Conservation (phyloP, 92 coral and sea anemone species). For the Porites rus region DNA sequence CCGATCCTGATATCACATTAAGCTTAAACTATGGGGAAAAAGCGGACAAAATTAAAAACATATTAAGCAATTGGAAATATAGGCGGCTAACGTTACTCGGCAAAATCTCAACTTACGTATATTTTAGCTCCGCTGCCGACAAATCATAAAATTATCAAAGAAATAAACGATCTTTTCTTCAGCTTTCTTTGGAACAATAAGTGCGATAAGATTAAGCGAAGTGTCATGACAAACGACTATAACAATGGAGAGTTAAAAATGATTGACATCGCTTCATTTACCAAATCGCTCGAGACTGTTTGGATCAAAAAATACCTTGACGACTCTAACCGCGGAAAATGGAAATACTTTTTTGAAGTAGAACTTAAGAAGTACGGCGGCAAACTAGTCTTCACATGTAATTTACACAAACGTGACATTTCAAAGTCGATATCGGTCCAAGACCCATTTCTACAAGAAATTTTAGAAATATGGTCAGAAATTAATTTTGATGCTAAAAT, state of each 20-base stretch:
- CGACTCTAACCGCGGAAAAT: background rate
- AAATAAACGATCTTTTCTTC: too few species aligned
- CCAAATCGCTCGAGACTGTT: constrained; percentile 26
- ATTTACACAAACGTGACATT: too few species aligned
- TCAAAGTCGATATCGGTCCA: too few species aligned
- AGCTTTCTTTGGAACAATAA: too few species aligned
- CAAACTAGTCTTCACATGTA: too few species aligned
- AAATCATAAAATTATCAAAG: background rate
- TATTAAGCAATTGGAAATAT: background rate
- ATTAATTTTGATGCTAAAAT: too few species aligned
- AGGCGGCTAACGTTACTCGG: constrained; percentile 19
- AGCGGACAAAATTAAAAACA: too few species aligned
- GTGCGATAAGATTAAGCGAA: background rate
- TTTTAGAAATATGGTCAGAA: too few species aligned
- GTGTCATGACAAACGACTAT: background rate
- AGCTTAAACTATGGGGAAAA: background rate
- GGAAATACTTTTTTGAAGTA: too few species aligned
- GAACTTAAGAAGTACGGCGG: constrained; percentile 8
- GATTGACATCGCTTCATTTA: too few species aligned
- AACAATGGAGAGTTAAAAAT: background rate
- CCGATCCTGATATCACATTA: background rate
- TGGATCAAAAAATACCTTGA: constrained; percentile 51
- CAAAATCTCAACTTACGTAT: constrained; percentile 53
- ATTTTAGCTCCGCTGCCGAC: constrained; percentile 10
- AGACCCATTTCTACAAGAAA: too few species aligned